These are phyloP conservation scores for Cerceris rybyensis DNA, from an alignment of 2,888 invertebrate species.

Conservation along the genomic window DNA sequence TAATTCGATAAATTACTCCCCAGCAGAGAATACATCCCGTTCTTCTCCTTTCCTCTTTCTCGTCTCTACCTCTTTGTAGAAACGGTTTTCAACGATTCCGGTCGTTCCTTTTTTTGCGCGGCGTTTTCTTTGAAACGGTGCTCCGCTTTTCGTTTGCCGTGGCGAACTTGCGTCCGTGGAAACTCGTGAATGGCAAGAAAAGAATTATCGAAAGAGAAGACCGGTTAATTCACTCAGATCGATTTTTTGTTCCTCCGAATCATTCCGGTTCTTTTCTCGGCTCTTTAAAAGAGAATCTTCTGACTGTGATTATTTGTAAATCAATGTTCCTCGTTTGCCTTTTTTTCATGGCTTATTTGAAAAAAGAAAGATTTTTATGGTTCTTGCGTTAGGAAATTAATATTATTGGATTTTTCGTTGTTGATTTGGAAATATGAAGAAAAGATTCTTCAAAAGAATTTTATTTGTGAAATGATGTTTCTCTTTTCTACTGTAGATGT, in stretches of 20 bases:
- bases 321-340: too few species aligned
- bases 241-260: neutral
- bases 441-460: too few species aligned
- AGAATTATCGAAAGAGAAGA: neutral
- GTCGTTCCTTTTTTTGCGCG: neutral
- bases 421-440: too few species aligned
- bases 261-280: too few species aligned
- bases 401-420: too few species aligned
- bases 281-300: too few species aligned
- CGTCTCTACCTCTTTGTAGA: neutral
- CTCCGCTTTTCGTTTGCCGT: neutral
- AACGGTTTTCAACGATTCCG: neutral
- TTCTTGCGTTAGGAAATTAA: too few species aligned
- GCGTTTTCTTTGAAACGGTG: neutral
- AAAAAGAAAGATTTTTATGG: too few species aligned
- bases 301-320: too few species aligned
- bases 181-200: neutral
- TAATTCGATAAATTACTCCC: conserved; percentile 43
- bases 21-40: conserved; percentile 22
- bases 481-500: too few species aligned
- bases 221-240: neutral
- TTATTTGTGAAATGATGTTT: too few species aligned
- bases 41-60: neutral
- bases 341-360: too few species aligned
- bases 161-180: neutral